Percentiles rank a stretch among this genome's conserved stretches.
phyloP scores from a whole-genome alignment of 2,888 invertebrate species.

The Mylabris sibirica region DNA sequence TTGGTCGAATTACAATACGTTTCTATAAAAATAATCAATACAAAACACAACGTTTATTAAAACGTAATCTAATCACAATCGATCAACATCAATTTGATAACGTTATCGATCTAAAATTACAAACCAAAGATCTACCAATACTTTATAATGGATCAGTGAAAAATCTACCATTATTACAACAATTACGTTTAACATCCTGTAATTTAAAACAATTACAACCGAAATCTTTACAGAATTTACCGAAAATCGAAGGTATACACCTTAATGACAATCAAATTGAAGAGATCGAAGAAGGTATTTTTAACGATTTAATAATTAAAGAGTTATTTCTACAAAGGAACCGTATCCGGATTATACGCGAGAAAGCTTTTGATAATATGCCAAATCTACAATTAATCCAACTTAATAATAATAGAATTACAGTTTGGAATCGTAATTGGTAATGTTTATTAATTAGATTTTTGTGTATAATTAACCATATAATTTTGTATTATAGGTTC shows the following conservation, averaged over 20 bases:
- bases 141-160: conserved; percentile 38
- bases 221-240: conserved; percentile 39
- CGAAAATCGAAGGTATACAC: conserved; percentile 39
- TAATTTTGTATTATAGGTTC: conserved; percentile 44
- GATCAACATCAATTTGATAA: conserved; percentile 33
- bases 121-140: conserved; percentile 26
- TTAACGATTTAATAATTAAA: conserved; percentile 39
- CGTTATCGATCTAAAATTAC: conserved; percentile 21
- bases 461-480: no score
- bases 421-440: conserved; percentile 52
- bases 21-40: not conserved
- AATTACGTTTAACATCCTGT: conserved; percentile 24
- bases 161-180: conserved; percentile 36
- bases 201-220: conserved; percentile 30
- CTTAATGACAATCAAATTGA: conserved; percentile 43
- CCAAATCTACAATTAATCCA: conserved; percentile 49
- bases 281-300: conserved; percentile 41
- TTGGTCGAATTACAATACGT: not conserved
- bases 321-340: conserved; percentile 43
- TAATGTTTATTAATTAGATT: no score
- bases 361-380: conserved; percentile 45
- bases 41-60: not conserved
- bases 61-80: conserved; percentile 28
- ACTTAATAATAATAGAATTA: conserved; percentile 51
- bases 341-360: conserved; percentile 39